Conservation (phyloP, 2,797 vertebrate species). For the Kryptolebias ocellatus region DNA sequence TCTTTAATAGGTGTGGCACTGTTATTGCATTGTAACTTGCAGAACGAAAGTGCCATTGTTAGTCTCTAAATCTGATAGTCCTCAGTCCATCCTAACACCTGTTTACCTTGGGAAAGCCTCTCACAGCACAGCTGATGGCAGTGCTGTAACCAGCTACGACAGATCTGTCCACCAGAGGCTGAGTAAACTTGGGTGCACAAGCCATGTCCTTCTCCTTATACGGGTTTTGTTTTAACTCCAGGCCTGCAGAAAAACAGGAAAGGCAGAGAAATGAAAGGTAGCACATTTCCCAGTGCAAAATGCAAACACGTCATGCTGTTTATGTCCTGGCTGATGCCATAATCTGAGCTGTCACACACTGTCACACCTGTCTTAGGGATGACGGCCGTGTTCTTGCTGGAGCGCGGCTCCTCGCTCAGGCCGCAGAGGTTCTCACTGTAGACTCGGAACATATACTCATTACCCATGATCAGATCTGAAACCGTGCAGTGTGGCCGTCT, state of each 20-base stretch:
- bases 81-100: constrained; percentile 13
- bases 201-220: constrained; percentile 87
- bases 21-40: constrained; percentile 4
- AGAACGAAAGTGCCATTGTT: constrained; percentile 7
- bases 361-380: constrained; percentile 85
- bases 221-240: constrained; percentile 67
- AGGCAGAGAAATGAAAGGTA: background rate
- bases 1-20: background rate
- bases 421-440: constrained; percentile 90
- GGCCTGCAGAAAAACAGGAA: constrained; percentile 61
- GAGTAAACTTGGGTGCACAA: constrained; percentile 86
- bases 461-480: constrained; percentile 91
- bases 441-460: constrained; percentile 89
- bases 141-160: constrained; percentile 88
- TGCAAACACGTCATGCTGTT: background rate
- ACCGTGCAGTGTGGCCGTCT: constrained; percentile 85
- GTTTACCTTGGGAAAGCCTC: constrained; percentile 87
- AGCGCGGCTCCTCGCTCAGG: constrained; percentile 80
- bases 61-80: constrained; percentile 10
- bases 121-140: constrained; percentile 89
- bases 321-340: background rate
- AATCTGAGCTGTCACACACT: background rate
- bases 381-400: constrained; percentile 87
- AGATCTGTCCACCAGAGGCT: constrained; percentile 85
- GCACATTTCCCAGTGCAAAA: too few species aligned